Base-by-base conservation (phyloP, 1,140 invertebrate genomes). In the Drosophila yakuba region DNA sequence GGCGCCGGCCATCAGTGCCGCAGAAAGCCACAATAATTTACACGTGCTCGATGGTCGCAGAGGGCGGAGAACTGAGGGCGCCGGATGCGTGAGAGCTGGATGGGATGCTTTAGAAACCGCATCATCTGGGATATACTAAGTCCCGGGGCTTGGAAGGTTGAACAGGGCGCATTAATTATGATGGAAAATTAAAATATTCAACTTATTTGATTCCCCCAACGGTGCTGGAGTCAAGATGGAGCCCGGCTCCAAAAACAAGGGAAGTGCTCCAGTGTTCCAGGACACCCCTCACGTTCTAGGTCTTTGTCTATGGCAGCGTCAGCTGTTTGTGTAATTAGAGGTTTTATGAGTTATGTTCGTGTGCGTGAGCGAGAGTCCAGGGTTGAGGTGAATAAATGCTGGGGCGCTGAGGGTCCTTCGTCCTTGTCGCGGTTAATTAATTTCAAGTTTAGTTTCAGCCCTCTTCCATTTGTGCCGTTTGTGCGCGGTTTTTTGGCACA, bases 391-490 rank as follows among this genome's bases (percentile, higher is more conserved):
- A 11, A 28, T 32, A 45, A 45, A 45, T 45, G 17, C 11, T 17
- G 32, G 58, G 58, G 47, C 51, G 14, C 7, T 20, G 2, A 7
- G 43, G 25, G 23, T 36, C 44, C 43, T 44, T 71, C 38, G 67
- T 52, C 67, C 80, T 83, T 89, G 83, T 89, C 76, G 84, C 63
- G 83, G 84, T 83, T 88, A 88, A 88, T 88, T 88, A 88, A 88
- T 80, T 80, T 88, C 67, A 88, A 88, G 79, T 88, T 88, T 83
- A 88, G 83, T 86, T 88, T 86, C 48, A 51, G 63, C 41, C 71
- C 66, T 44, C 52, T 71, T 20, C 67, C 47, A 68, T 48, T 71
- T 56, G 50, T 56, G 50, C 36, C 60, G 69, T 28, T 50, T 14
- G 44, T 35, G 74, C 56, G 23, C 47, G 57, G 56, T 52, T 62